These are phyloP conservation scores for Caenorhabditis wallacei DNA, from an alignment of 2,888 invertebrate species.

Conservation along the genomic window DNA sequence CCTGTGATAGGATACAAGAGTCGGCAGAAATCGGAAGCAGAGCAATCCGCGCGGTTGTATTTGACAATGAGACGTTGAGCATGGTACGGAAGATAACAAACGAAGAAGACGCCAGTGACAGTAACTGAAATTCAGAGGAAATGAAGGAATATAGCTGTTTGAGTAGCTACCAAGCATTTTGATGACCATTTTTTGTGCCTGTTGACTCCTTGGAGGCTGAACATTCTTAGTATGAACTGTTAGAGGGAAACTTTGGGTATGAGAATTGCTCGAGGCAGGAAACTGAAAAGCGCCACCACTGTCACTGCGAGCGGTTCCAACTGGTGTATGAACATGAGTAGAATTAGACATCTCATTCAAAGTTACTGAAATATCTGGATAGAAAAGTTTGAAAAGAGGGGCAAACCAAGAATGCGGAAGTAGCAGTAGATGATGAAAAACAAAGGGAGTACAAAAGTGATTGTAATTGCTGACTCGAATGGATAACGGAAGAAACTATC, in stretches of 20 bases:
- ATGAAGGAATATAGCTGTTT: neutral
- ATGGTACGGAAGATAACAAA: slow-evolving; percentile 83
- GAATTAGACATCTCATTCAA: slow-evolving; percentile 69
- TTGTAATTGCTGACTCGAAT: slow-evolving; percentile 75
- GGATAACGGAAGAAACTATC: slow-evolving; percentile 68
- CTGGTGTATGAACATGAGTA: slow-evolving; percentile 73
- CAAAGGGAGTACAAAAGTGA: slow-evolving; percentile 81
- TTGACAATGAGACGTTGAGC: slow-evolving; percentile 80
- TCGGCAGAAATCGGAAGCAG: slow-evolving; percentile 71
- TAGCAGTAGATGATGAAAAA: slow-evolving; percentile 81
- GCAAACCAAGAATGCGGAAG: slow-evolving; percentile 75
- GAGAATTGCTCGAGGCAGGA: slow-evolving; percentile 35
- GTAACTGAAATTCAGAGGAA: slow-evolving; percentile 67
- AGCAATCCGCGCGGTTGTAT: slow-evolving; percentile 74
- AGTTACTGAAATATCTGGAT: slow-evolving; percentile 50
- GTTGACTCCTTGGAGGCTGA: slow-evolving; percentile 77
- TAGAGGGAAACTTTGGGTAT: slow-evolving; percentile 47
- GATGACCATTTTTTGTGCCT: slow-evolving; percentile 82
- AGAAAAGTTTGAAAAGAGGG: no score
- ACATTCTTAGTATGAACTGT: slow-evolving; percentile 74
- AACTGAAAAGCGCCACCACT: slow-evolving; percentile 60
- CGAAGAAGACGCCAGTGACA: slow-evolving; percentile 80
- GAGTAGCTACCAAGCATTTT: slow-evolving; percentile 77
- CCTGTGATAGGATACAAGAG: slow-evolving; percentile 82
- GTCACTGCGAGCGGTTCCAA: slow-evolving; percentile 72